These are phyloP conservation scores for Rhinoptilus africanus DNA, from an alignment of 2,113 vertebrate species.

Conservation along the genomic window DNA sequence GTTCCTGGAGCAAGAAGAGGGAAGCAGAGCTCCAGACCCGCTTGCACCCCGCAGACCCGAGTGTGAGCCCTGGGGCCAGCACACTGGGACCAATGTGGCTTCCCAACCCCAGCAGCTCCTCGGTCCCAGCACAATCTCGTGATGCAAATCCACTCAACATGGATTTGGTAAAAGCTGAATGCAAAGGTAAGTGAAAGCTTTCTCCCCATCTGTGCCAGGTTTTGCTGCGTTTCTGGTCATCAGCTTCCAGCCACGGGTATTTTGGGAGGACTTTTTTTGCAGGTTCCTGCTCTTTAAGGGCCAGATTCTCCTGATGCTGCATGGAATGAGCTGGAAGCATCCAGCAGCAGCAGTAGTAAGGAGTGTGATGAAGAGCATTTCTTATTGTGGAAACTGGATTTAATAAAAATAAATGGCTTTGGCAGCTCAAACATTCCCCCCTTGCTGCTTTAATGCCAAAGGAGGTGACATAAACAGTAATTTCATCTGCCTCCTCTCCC, in stretches of 20 bases:
- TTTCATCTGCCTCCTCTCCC: neutral
- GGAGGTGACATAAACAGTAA: neutral
- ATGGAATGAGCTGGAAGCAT: neutral
- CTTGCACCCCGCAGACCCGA: neutral
- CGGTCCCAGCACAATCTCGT: rapidly evolving
- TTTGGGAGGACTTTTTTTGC: neutral
- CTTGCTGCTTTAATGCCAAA: neutral
- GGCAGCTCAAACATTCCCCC: neutral
- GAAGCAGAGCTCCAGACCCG: neutral
- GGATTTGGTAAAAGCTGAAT: neutral
- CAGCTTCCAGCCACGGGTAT: neutral
- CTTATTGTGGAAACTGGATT: neutral
- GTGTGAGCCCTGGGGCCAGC: neutral
- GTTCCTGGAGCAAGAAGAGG: neutral
- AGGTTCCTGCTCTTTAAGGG: neutral
- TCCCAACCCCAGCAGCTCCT: neutral
- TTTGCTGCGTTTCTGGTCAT: neutral
- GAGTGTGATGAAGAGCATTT: neutral
- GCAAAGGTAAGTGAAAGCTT: neutral
- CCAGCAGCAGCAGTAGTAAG: neutral
- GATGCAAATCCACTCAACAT: neutral
- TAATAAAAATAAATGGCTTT: neutral
- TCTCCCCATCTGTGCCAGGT: neutral
- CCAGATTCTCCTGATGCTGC: neutral
- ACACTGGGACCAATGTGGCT: rapidly evolving